Evolutionary conservation across 2,888 invertebrate genomes (phyloP).

Genomic region (Dorcus parallelipipedus): DNA sequence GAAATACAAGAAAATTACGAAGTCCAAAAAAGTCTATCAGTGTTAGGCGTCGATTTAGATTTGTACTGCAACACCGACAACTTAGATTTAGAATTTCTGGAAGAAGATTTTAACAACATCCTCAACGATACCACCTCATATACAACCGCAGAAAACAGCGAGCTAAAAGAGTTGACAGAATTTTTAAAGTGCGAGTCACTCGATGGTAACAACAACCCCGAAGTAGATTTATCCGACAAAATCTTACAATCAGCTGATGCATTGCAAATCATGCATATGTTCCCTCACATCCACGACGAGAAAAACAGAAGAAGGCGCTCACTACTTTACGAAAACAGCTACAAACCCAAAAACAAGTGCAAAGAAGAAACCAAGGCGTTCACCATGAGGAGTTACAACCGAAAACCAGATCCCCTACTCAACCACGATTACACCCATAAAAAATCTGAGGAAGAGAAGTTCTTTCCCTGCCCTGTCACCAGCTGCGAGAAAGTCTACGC

Average conservation of each 20-base stretch:
- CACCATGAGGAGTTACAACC: slow-evolving; percentile 15
- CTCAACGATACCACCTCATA: slow-evolving; percentile 5
- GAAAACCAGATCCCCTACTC: slow-evolving; percentile 27
- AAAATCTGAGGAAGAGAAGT: slow-evolving; percentile 50
- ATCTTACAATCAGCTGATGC: slow-evolving; percentile 11
- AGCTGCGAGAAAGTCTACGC: slow-evolving; percentile 80
- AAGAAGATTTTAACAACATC: slow-evolving; percentile 13
- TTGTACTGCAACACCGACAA: slow-evolving; percentile 14
- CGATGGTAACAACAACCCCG: slow-evolving; percentile 13
- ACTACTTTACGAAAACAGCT: slow-evolving; percentile 43
- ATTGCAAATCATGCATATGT: slow-evolving; percentile 35
- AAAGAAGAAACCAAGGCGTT: slow-evolving; percentile 16
- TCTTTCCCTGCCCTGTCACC: slow-evolving; percentile 66
- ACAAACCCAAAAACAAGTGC: slow-evolving; percentile 23
- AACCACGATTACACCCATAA: slow-evolving; percentile 41
- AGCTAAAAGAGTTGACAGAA: slow-evolving; percentile 4
- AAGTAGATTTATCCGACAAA: not conserved
- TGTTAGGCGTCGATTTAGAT: slow-evolving; percentile 16
- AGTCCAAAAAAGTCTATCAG: not conserved
- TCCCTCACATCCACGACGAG: slow-evolving; percentile 45
- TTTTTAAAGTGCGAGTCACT: slow-evolving; percentile 28
- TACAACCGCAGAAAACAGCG: slow-evolving; percentile 4
- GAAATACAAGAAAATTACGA: not conserved
- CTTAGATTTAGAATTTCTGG: slow-evolving; percentile 12
- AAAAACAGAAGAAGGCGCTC: slow-evolving; percentile 43